phyloP scores from a whole-genome alignment of 2,797 vertebrate genomes.

The Orientallactaga sibirica region DNA sequence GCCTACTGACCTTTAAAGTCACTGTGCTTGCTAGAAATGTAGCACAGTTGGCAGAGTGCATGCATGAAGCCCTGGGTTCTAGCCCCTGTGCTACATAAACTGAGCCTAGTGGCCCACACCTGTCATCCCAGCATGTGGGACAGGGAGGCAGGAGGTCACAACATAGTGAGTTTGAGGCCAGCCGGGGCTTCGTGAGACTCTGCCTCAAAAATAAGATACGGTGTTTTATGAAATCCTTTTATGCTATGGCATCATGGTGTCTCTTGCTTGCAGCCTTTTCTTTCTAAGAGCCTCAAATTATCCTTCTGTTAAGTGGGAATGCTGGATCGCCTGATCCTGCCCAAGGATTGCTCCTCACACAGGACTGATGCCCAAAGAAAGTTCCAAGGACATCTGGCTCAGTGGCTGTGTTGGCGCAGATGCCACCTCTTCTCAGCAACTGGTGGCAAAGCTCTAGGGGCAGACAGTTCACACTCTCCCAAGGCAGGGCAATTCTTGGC shows the following conservation, averaged over 20 bases:
- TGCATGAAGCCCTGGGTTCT: background rate
- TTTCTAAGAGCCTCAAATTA: conserved; percentile 40
- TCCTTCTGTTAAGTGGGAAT: conserved; percentile 3
- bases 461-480: background rate
- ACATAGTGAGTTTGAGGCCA: background rate
- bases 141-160: background rate
- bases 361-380: conserved; percentile 30
- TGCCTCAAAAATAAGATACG: background rate
- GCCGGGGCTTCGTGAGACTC: background rate
- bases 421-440: background rate
- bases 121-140: background rate
- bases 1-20: background rate
- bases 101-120: background rate
- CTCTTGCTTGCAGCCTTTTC: background rate
- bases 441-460: background rate
- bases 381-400: background rate
- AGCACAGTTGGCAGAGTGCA: background rate
- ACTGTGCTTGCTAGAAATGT: background rate
- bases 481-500: background rate
- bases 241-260: background rate
- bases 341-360: conserved; percentile 19
- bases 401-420: background rate
- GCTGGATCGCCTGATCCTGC: background rate
- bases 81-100: background rate
- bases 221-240: conserved; percentile 25